Percentiles rank a stretch among this genome's conserved stretches.
Conservation (phyloP, 2,888 invertebrate species). For the Thumatha senex region DNA sequence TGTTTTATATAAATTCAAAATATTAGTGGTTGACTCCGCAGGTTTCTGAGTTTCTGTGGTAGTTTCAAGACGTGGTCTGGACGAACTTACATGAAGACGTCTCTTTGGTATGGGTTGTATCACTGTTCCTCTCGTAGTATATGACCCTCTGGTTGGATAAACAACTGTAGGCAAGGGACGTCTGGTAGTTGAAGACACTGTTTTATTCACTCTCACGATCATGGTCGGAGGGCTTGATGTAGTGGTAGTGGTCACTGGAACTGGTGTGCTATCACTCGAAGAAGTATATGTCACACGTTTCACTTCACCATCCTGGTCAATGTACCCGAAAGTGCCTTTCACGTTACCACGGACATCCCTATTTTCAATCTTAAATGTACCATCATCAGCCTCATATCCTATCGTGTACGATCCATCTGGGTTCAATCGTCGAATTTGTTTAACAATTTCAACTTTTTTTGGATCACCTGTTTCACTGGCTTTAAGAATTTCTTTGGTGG, state of each 20-base stretch:
- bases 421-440: conserved; percentile 91
- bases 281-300: conserved; percentile 90
- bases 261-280: conserved; percentile 75
- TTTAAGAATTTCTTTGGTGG: conserved; percentile 81
- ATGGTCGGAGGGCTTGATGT: conserved; percentile 68
- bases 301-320: conserved; percentile 90
- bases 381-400: conserved; percentile 93
- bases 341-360: conserved; percentile 91
- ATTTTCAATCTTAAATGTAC: conserved; percentile 93
- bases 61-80: conserved; percentile 59
- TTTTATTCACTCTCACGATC: conserved; percentile 76
- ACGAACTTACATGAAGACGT: conserved; percentile 61
- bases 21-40: conserved; percentile 63
- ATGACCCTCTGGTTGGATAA: conserved; percentile 80
- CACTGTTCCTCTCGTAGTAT: conserved; percentile 83
- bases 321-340: conserved; percentile 92
- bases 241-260: conserved; percentile 60
- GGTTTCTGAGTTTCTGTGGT: conserved; percentile 43
- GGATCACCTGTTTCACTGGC: conserved; percentile 87
- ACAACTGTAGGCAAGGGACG: conserved; percentile 76
- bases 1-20: conserved; percentile 60
- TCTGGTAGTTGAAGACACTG: conserved; percentile 81
- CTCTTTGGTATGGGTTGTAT: conserved; percentile 86
- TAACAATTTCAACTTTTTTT: conserved; percentile 89
- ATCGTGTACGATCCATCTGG: conserved; percentile 93